Evolutionary conservation across 2,888 invertebrate species (phyloP).

Genomic region (Sinhomidia bicolor): DNA sequence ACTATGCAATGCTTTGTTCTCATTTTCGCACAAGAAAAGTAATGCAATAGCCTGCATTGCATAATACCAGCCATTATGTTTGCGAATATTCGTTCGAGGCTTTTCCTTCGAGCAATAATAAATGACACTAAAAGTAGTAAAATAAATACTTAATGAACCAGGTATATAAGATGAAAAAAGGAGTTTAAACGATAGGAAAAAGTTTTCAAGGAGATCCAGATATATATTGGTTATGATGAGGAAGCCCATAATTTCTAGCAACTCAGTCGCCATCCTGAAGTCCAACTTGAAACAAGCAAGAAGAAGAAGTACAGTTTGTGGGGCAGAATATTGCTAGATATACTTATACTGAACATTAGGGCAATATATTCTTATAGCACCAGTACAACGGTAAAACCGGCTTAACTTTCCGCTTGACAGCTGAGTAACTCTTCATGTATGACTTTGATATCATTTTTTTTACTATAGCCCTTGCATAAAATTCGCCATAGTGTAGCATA

Average conservation of each 20-base stretch:
- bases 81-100: background rate
- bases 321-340: background rate
- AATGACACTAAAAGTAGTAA: background rate
- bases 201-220: background rate
- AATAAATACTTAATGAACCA: background rate
- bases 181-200: background rate
- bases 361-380: background rate
- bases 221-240: background rate
- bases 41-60: background rate
- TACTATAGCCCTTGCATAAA: too few species aligned
- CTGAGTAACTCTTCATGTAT: slow-evolving; percentile 46
- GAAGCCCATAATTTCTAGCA: slow-evolving; percentile 21
- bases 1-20: background rate
- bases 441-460: too few species aligned
- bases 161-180: too few species aligned
- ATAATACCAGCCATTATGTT: background rate
- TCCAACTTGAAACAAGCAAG: slow-evolving; percentile 49
- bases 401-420: slow-evolving; percentile 59
- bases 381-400: slow-evolving; percentile 52
- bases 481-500: too few species aligned
- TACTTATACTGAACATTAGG: background rate
- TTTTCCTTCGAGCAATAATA: background rate
- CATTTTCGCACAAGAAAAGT: background rate
- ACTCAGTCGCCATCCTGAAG: slow-evolving; percentile 69
- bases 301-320: background rate